phyloP scores from a whole-genome alignment of 2,797 vertebrate genomes.

The Tenualosa thibaudeaui region DNA sequence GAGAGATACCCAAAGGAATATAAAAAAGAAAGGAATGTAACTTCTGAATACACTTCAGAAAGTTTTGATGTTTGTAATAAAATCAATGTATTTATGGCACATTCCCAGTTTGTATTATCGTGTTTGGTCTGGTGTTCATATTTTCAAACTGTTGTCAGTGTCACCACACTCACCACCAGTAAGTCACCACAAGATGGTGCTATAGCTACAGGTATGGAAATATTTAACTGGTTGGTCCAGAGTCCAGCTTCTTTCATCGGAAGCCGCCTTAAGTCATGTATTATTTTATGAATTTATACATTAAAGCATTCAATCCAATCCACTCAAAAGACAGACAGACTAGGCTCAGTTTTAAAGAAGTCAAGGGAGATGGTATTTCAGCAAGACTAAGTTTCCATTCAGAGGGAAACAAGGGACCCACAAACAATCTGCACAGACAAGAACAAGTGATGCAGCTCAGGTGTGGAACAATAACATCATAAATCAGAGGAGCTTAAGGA shows the following conservation, averaged over 20 bases:
- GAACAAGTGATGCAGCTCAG: background rate
- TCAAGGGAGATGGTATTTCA: background rate
- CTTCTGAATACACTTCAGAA: background rate
- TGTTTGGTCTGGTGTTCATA: background rate
- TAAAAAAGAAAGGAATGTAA: background rate
- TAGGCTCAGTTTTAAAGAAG: background rate
- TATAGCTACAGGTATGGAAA: background rate
- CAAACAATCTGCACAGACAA: background rate
- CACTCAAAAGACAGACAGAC: background rate
- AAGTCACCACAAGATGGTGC: constrained; percentile 7
- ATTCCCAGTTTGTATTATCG: background rate
- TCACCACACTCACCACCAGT: too few relatives aligned
- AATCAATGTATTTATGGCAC: background rate
- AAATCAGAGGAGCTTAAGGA: background rate
- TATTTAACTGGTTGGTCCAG: background rate
- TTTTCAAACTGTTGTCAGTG: background rate
- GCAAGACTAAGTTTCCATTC: too few relatives aligned
- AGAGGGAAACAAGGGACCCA: background rate
- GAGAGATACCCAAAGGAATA: background rate
- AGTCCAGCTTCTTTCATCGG: background rate
- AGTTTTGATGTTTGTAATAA: background rate
- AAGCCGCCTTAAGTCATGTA: background rate
- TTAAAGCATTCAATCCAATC: background rate
- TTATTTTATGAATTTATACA: background rate
- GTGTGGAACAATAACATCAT: background rate